Evolutionary conservation across 1,140 invertebrate species (phyloP).

Genomic region (Agrypnia vestita): DNA sequence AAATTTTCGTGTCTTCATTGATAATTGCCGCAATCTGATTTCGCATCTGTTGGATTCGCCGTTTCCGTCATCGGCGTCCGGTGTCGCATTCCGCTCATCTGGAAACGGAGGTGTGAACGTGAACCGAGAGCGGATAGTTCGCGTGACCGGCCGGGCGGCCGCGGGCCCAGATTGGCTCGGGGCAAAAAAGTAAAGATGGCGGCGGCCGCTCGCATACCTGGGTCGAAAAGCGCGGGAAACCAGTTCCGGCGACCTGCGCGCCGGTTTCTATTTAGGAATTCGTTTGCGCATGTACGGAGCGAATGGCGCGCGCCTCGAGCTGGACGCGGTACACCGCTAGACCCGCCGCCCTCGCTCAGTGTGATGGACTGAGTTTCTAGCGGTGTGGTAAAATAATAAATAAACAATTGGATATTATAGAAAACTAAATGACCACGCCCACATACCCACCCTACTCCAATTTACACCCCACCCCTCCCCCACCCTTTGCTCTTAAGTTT

Average conservation of each 20-base stretch:
- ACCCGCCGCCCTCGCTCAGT: too few species aligned
- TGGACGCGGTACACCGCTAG: not conserved
- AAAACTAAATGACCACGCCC: too few species aligned
- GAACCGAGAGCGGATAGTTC: conserved; percentile 12
- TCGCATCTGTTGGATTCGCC: too few species aligned
- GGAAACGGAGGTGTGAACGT: conserved; percentile 27
- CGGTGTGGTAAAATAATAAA: too few species aligned
- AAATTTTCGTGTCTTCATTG: too few species aligned
- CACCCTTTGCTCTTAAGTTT: too few species aligned
- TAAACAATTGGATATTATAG: too few species aligned
- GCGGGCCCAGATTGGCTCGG: not conserved
- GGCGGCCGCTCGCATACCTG: conserved; percentile 28
- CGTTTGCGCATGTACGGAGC: conserved; percentile 31
- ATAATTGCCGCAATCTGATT: too few species aligned
- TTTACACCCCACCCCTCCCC: too few species aligned
- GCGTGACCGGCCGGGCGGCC: conserved; percentile 19
- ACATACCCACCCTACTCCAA: too few species aligned
- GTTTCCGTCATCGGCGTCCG: not conserved
- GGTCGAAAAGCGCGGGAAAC: conserved; percentile 40
- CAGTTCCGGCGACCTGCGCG: conserved; percentile 37
- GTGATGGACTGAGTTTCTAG: too few species aligned
- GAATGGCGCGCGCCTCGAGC: conserved; percentile 2
- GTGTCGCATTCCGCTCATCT: conserved; percentile 11
- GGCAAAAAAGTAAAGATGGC: conserved; percentile 29
- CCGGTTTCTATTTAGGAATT: conserved; percentile 35